Base-by-base conservation (phyloP, 2,113 vertebrate genomes). In the Chaetodon auriga region DNA sequence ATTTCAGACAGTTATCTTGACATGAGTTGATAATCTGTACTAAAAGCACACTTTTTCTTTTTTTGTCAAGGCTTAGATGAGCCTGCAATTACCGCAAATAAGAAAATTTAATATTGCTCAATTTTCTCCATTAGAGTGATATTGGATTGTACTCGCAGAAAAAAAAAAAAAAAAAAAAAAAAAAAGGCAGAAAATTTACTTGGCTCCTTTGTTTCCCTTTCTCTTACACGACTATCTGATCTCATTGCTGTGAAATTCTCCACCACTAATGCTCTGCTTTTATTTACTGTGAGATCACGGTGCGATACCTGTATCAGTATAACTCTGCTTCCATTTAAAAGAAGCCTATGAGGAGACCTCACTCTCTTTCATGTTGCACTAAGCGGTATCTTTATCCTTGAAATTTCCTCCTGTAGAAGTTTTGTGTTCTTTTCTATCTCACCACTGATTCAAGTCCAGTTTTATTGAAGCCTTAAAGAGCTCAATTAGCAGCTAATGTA, bases 401-500 rank as follows among this genome's bases (percentile, higher is more conserved):
- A 75, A 48, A 68, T 66, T 11, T 25, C 35, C 21, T 69, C 9
- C 12, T 4, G 14, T 18, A 46, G 14, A 71, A 25, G 48, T 77
- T 36, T 65, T n/a, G 12, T 21, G 43, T 1, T 16, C 9, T 15
- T 70, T 68, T 53, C 68, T 54, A 11, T 90, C 51, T 81, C 41
- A 41, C n/a, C 36, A 57, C 58, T 57, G 12, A 78, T 86, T 38
- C 18, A 53, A 81, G 36, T 68, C 51, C 53, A 46, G 48, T 75
- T 78, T 78, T 72, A 76, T 72, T 49, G 48, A 57, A 71, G 41
- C 18, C 12, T 48, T 48, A 46, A 75, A 76, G 51, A 46, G 54
- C 1, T 15, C 70, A 35, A 81, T 83, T 83, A 83, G 23, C 18
- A 73, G 69, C 19, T 49, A 36, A 77, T 62, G 65, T 68, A 72